These are phyloP conservation scores for Heliconius ismenius DNA, from an alignment of 2,888 invertebrate species.

Conservation along the genomic window DNA sequence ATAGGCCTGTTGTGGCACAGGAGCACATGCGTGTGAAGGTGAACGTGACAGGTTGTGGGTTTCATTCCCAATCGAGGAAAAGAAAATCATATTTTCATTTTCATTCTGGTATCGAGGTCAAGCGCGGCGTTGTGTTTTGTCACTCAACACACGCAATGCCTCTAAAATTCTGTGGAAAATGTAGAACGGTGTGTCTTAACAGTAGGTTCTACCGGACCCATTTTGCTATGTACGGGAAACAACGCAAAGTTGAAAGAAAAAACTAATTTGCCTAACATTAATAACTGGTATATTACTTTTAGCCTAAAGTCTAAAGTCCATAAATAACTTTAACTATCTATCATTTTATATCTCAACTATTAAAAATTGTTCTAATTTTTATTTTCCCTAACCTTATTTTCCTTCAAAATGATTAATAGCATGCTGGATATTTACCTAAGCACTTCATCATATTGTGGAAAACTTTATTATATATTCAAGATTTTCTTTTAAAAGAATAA, in stretches of 20 bases:
- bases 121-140: neutral
- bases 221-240: neutral
- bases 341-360: slow-evolving; percentile 31
- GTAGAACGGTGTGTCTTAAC: neutral
- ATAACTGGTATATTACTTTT: neutral
- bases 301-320: neutral
- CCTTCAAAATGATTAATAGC: slow-evolving; percentile 42
- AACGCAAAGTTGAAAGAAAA: neutral
- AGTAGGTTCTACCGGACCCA: neutral
- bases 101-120: neutral
- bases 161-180: neutral
- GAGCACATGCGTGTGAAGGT: too few relatives aligned
- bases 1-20: too few relatives aligned
- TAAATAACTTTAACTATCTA: slow-evolving; percentile 14
- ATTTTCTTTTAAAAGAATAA: slow-evolving; percentile 12
- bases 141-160: too few relatives aligned
- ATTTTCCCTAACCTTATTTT: slow-evolving; percentile 35
- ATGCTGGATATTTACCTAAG: slow-evolving; percentile 29
- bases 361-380: slow-evolving; percentile 30
- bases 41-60: neutral
- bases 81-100: too few relatives aligned
- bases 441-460: neutral
- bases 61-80: neutral
- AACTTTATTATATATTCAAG: neutral
- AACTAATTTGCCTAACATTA: neutral